These are phyloP conservation scores for Brachyhypopomus gauderio DNA, from an alignment of 2,113 vertebrate genomes.

Conservation along the genomic window DNA sequence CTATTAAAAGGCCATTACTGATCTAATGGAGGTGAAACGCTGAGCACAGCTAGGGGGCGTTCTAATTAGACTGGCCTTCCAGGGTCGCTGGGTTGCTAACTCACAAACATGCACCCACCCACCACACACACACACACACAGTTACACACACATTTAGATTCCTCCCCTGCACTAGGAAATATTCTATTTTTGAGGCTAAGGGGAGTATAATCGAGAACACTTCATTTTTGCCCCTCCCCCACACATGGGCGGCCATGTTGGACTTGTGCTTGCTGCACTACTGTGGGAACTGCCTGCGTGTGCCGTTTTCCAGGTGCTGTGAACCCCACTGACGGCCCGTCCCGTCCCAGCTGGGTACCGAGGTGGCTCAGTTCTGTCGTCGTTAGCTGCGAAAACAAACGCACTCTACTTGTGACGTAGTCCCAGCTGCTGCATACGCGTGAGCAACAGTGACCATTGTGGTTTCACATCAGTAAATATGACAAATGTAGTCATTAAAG, in stretches of 20 bases:
- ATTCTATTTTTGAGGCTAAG: too few relatives aligned
- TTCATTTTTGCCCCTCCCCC: too few relatives aligned
- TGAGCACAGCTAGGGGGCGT: slow-evolving; percentile 41
- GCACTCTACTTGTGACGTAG: background rate
- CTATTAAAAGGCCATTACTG: slow-evolving; percentile 54
- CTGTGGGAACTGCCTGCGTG: background rate
- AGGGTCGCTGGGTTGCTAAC: slow-evolving; percentile 22
- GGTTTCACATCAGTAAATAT: background rate
- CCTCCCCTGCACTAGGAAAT: too few relatives aligned
- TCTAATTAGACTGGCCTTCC: slow-evolving; percentile 45
- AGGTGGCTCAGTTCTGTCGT: background rate
- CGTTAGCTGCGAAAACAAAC: slow-evolving; percentile 7
- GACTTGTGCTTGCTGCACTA: too few relatives aligned
- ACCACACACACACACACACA: background rate
- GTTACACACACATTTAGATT: background rate
- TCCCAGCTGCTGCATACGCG: background rate
- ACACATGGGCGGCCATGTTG: too few relatives aligned
- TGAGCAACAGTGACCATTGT: background rate
- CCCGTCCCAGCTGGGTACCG: background rate
- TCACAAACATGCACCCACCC: slow-evolving; percentile 3
- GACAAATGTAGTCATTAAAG: background rate
- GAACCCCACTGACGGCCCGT: background rate
- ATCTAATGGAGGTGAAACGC: slow-evolving; percentile 51
- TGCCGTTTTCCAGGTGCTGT: slow-evolving; percentile 14
- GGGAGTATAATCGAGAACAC: too few relatives aligned